These are phyloP conservation scores for Clarias macrocephalus DNA, from an alignment of 2,113 vertebrate species.

Conservation along the genomic window DNA sequence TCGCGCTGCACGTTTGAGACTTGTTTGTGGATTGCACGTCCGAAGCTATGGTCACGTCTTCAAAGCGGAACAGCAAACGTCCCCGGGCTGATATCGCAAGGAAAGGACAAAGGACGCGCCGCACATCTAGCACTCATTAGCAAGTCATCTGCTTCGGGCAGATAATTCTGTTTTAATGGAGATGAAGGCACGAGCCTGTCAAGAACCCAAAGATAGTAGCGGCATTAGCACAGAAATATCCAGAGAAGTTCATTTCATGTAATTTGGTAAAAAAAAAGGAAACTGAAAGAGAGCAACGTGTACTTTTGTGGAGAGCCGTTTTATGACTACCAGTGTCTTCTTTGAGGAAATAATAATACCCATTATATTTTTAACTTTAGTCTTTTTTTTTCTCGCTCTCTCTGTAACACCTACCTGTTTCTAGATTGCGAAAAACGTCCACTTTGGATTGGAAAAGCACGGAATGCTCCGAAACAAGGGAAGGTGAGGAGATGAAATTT, in stretches of 20 bases:
- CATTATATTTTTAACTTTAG: neutral
- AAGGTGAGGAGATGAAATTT: neutral
- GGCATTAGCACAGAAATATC: constrained; percentile 12
- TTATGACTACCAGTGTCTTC: neutral
- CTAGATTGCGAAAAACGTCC: neutral
- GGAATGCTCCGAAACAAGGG: neutral
- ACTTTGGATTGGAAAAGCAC: neutral
- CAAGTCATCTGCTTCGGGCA: constrained; percentile 39
- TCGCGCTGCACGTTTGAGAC: neutral
- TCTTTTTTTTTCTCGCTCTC: neutral
- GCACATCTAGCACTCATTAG: constrained; percentile 43
- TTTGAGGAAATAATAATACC: neutral
- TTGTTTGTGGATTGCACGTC: neutral
- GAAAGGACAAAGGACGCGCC: constrained; percentile 35
- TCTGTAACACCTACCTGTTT: neutral
- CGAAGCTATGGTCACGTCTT: neutral
- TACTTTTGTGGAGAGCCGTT: neutral
- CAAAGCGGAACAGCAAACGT: neutral
- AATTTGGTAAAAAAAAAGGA: neutral
- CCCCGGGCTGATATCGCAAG: constrained; percentile 11
- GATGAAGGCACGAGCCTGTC: constrained; percentile 30
- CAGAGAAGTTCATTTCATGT: neutral
- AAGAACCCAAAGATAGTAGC: constrained; percentile 12
- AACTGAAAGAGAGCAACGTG: neutral
- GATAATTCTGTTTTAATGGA: constrained; percentile 48